These are phyloP conservation scores for Agelastica alni DNA, from an alignment of 2,888 invertebrate genomes.

Conservation along the genomic window DNA sequence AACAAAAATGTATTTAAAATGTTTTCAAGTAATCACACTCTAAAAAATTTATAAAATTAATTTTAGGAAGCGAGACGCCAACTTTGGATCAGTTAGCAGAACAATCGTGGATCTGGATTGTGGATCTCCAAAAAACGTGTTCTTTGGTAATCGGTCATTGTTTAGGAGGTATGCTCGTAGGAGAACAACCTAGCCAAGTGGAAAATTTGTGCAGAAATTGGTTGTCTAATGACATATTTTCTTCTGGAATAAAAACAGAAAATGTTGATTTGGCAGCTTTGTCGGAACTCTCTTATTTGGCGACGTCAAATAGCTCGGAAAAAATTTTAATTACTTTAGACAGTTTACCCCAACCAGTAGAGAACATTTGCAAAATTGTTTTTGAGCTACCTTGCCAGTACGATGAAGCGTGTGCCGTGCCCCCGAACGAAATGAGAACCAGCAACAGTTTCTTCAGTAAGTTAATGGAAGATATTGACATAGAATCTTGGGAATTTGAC, in stretches of 20 bases:
- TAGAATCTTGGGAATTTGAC: conserved; percentile 60
- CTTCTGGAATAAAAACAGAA: conserved; percentile 46
- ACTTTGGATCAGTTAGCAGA: conserved; percentile 57
- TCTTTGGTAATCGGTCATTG: conserved; percentile 65
- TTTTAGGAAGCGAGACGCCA: conserved; percentile 58
- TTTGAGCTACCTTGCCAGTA: conserved; percentile 50
- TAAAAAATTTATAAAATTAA: no score
- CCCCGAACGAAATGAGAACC: conserved; percentile 34
- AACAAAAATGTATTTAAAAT: no score
- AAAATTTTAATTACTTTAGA: conserved; percentile 37
- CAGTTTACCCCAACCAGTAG: conserved; percentile 39
- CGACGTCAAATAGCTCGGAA: conserved; percentile 30
- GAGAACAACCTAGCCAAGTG: conserved; percentile 55
- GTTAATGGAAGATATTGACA: conserved; percentile 54
- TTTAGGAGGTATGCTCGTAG: conserved; percentile 62
- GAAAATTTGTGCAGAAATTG: conserved; percentile 57
- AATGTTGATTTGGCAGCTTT: conserved; percentile 34
- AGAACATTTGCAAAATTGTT: conserved; percentile 46
- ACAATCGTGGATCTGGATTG: conserved; percentile 62
- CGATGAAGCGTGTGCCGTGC: conserved; percentile 51
- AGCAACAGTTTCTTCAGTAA: conserved; percentile 49
- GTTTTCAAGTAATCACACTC: no score
- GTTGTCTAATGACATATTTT: conserved; percentile 57
- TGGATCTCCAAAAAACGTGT: conserved; percentile 65
- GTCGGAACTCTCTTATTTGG: conserved; percentile 35